These are phyloP conservation scores for Sesamia inferens DNA, from an alignment of 2,888 invertebrate species.

Conservation along the genomic window DNA sequence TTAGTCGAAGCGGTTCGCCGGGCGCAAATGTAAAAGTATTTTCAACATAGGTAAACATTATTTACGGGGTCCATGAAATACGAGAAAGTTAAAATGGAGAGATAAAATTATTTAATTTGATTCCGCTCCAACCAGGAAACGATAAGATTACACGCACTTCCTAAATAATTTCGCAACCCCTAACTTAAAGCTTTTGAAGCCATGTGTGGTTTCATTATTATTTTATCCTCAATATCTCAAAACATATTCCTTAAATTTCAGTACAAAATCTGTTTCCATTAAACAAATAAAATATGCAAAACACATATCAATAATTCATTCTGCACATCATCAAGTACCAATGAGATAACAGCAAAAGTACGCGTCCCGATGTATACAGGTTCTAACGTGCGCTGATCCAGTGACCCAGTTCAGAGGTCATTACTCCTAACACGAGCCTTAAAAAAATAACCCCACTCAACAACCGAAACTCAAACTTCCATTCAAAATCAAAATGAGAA, in stretches of 20 bases:
- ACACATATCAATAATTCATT: neutral
- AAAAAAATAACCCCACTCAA: slow-evolving; percentile 9
- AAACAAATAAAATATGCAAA: neutral
- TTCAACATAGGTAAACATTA: slow-evolving; percentile 15
- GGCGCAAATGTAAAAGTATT: slow-evolving; percentile 19
- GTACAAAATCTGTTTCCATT: neutral
- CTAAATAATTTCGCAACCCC: neutral
- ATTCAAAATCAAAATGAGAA: neutral
- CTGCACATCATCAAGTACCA: slow-evolving; percentile 3
- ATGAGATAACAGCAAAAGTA: slow-evolving; percentile 29
- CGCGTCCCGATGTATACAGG: slow-evolving; percentile 24
- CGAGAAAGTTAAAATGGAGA: neutral
- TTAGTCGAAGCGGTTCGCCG: slow-evolving; percentile 25
- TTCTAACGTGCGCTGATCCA: slow-evolving; percentile 19
- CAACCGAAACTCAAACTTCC: neutral
- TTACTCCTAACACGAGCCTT: slow-evolving; percentile 16
- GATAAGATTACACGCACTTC: neutral
- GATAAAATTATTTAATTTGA: slow-evolving; percentile 7
- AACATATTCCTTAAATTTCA: too few species aligned
- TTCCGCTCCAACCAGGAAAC: slow-evolving; percentile 5
- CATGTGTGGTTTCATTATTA: neutral
- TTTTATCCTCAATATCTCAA: neutral
- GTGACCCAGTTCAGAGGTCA: slow-evolving; percentile 47
- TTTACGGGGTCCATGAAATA: slow-evolving; percentile 19
- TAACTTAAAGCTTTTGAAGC: neutral